Base-by-base conservation (phyloP, 2,888 invertebrate genomes). In the Mimachlamys varia region DNA sequence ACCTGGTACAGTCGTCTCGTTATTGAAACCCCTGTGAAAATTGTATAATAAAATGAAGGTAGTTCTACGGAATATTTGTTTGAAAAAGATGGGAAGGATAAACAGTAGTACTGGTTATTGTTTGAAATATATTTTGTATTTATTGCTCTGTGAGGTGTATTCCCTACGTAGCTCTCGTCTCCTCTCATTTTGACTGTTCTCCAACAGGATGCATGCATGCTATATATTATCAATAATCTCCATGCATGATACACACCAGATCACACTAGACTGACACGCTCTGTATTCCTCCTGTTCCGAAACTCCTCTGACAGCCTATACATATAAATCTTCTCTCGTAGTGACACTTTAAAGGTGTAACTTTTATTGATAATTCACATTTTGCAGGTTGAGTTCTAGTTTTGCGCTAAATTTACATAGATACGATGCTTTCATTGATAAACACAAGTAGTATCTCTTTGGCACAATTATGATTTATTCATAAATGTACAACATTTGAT, bases 151-250 rank as follows among this genome's bases (percentile, higher is more conserved):
- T 76, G 33, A 33, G 13, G 10, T 76, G 3, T 76, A 76, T 76
- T 76, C 76, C 33, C 76, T 76, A 33, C 13, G 0, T 27, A 33
- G 12, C 13, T 76, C 12, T 27, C 33, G 33, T 12, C 27, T 76
- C 76, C 76, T 17, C 76, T 15, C 13, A 76, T 27, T 76, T 76
- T 76, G 76, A 76, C 76, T 76, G 4, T 33, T 76, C 33, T 76
- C 76, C 76, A 76, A 76, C 76, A 76, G 33, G 2, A 27, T 27
- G 76, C 76, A 76, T 76, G 76, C 76, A 27, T 76, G 33, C 76
- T 33, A 33, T 10, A 76, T 76, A 76, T 76, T 76, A 76, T 76
- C 76, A 76, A 76, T 76, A 76, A 76, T 76, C 76, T 76, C 76
- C 76, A 76, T 76, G 76, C 33, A 33, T 76, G 76, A 76, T 33